Evolutionary conservation across 2,797 vertebrate species (phyloP), one percentile per base, ranked within the genome.

Genomic region (Acipenser transmontanus): DNA sequence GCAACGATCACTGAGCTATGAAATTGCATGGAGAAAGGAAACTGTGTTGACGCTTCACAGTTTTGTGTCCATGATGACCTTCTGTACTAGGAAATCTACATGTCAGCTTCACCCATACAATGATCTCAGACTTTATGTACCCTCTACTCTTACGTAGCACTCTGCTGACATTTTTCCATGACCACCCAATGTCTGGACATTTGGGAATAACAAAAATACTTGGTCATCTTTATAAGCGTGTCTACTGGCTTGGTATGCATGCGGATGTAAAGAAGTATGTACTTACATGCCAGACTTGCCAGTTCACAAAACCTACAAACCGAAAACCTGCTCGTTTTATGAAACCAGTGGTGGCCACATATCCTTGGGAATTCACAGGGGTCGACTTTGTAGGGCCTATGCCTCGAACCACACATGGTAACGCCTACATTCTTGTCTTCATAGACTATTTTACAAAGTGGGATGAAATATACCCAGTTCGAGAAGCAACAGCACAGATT

Each of bases 171-270:
- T 68, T 62, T n/a, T 68, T 54, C 6, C 66, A 68, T 63, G 14
- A 61, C 59, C 17, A 47, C 14, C 48, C 66, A 0, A 68, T 62
- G 9, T 50, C 50, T 0, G 50, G 47, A 11, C 66, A 63, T 13
- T 14, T 68, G 13, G 66, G 57, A 1, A 47, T 67, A 7, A 50
- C 48, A 4, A 50, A 67, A 49, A 67, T 49, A 1, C 11, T 59
- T 7, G 57, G 50, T 9, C 14, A 49, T 1, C 17, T 67, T n/a
- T 20, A 61, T 13, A 34, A 14, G 49, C 59, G 48, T 6, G 66
- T 51, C 49, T 67, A 61, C 12, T 67, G 50, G 66, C 66, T 14
- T 4, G 56, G 65, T 10, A 66, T 66, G 56, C 48, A 48, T 52
- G 57, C 12, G n/a, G 65, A 50, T 1, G 12, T 67, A 1, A 67